Conservation (phyloP, 2,888 invertebrate species). For the Entomobrya proxima region DNA sequence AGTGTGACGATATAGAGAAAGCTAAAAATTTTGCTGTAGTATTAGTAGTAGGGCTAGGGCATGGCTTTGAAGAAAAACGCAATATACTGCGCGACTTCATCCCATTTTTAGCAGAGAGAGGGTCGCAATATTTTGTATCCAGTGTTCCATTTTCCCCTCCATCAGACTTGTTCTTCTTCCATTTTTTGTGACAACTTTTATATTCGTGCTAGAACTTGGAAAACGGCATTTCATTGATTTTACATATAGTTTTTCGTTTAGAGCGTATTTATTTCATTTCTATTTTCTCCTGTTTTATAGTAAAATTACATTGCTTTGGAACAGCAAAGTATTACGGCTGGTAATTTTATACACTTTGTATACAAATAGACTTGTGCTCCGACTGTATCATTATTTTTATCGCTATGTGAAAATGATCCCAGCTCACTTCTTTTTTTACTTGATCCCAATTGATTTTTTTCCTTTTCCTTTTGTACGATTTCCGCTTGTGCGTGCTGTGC, state of each 20-base stretch:
- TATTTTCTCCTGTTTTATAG: not conserved
- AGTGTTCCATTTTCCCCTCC: no score
- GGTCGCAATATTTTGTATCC: no score
- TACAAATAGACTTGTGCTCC: not conserved
- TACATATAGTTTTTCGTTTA: not conserved
- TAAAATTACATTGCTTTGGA: not conserved
- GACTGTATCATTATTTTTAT: not conserved
- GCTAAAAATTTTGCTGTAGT: no score
- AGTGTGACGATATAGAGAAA: not conserved
- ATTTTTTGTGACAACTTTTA: no score
- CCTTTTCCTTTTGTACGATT: not conserved
- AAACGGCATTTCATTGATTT: not conserved
- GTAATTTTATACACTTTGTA: not conserved
- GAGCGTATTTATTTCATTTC: not conserved
- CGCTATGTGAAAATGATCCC: no score
- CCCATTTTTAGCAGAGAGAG: no score
- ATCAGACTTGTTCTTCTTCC: no score
- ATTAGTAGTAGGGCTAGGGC: no score
- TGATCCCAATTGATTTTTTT: constrained; percentile 43
- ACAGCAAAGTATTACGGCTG: not conserved
- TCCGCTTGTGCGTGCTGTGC: not conserved
- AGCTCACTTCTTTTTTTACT: not conserved
- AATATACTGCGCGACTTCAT: no score
- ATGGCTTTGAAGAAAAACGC: no score
- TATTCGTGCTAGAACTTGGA: not conserved